Base-by-base conservation (phyloP, 2,888 invertebrate genomes). In the Andrena hattorfiana region DNA sequence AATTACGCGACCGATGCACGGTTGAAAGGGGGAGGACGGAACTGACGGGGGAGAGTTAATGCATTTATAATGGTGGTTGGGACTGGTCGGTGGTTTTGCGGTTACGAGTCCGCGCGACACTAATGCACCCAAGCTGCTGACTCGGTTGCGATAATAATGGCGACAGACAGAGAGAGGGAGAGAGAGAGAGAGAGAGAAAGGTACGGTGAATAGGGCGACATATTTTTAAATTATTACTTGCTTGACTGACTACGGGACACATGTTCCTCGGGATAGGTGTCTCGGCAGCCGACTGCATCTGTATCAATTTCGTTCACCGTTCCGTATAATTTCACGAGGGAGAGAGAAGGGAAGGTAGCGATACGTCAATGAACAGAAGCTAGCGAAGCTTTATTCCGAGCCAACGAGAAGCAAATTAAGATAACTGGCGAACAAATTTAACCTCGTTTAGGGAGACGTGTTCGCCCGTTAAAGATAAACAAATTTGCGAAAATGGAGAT, bases 221-320 rank as follows among this genome's bases (percentile, higher is more conserved):
- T 93, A 92, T 92, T 93, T 92, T 92, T 90, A 83, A 92, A 92
- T 93, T 91, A 92, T 92, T 93, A 92, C 87, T 88, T 88, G 92
- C 89, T 84, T 89, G 87, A 85, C 83, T 91, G 89, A 83, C 85
- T 88, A 87, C 85, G 85, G 85, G 84, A 89, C 89, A 89, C 87
- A 89, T 90, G 89, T 84, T 87, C 72, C 77, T 62, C 60, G 73
- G 20, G 73, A 62, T 56, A 54, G 68, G n/a, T 28, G 49, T 67
- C 59, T 30, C 20, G 70, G 54, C 51, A 56, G 48, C 56, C 66
- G 72, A 48, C 48, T 64, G 67, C 42, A 42, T 26, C 30, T 42
- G 73, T 67, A 59, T 69, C 59, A 63, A 75, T 84, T 72, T 69
- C 42, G 63, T 59, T 56, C 49, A 63, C 6, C 48, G 51, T 8